A percentile compares a stretch with the other conserved stretches of the same genome.
phyloP scores from a whole-genome alignment of 2,113 vertebrate genomes.

The Gadus chalcogrammus region DNA sequence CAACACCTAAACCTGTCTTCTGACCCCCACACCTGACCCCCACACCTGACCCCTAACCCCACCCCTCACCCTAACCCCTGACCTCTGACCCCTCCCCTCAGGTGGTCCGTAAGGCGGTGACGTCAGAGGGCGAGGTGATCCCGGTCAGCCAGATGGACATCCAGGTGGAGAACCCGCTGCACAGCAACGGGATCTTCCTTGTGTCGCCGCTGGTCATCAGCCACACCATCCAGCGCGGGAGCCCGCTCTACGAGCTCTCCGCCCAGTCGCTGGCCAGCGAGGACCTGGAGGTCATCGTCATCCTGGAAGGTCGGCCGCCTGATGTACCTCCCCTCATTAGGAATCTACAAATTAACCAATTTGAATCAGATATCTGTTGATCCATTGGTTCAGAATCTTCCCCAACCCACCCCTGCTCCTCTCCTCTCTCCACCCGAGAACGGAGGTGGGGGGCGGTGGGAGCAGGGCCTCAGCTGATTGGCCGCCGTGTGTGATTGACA shows the following conservation, averaged over 20 bases:
- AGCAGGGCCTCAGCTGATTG: no score
- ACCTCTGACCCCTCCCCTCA: slow-evolving; percentile 23
- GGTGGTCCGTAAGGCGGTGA: slow-evolving; percentile 77
- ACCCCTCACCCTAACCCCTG: no score
- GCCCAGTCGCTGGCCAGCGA: slow-evolving; percentile 68
- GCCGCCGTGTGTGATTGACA: slow-evolving; percentile 20
- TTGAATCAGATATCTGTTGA: no score
- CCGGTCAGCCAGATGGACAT: slow-evolving; percentile 81
- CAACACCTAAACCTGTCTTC: background rate
- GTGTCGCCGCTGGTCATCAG: slow-evolving; percentile 81
- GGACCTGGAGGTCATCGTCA: slow-evolving; percentile 79
- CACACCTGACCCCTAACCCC: background rate
- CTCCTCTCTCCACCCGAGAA: no score
- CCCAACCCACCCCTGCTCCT: no score
- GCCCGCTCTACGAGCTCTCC: slow-evolving; percentile 77
- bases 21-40: no score
- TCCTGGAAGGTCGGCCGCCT: slow-evolving; percentile 71
- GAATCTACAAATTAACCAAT: background rate
- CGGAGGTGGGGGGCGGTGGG: no score
- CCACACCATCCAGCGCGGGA: slow-evolving; percentile 78
- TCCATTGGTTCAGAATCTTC: no score
- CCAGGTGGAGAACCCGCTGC: slow-evolving; percentile 81
- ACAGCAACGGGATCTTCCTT: slow-evolving; percentile 80
- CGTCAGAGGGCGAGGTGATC: slow-evolving; percentile 77
- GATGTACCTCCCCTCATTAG: background rate